phyloP scores from a whole-genome alignment of 2,797 vertebrate genomes.

The Gymnodraco acuticeps region DNA sequence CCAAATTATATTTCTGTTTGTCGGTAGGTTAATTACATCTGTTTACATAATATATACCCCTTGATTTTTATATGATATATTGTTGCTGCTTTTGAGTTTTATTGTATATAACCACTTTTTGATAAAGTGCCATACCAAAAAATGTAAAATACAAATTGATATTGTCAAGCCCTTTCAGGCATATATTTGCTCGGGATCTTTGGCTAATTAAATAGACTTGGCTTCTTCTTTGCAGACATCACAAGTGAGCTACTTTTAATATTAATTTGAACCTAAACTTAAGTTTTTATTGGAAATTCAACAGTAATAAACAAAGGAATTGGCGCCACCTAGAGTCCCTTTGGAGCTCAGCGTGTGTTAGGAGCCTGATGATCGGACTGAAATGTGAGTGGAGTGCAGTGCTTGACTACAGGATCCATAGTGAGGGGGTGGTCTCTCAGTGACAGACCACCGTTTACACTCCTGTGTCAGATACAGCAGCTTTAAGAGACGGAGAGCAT shows the following conservation, averaged over 20 bases:
- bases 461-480: slow-evolving; percentile 51
- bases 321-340: slow-evolving; percentile 36
- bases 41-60: no score
- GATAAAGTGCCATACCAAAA: no score
- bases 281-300: neutral
- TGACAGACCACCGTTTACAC: slow-evolving; percentile 47
- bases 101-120: no score
- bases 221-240: neutral
- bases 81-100: no score
- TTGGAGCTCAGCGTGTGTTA: neutral
- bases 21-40: no score
- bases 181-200: no score
- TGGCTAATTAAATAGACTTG: neutral
- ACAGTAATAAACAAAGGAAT: neutral
- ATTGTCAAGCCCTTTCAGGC: neutral
- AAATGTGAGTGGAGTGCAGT: slow-evolving; percentile 31
- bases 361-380: slow-evolving; percentile 17
- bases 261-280: neutral
- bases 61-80: no score
- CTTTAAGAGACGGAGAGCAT: slow-evolving; percentile 32
- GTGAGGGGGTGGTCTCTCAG: slow-evolving; percentile 46
- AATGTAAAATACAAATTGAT: neutral
- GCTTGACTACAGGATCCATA: slow-evolving; percentile 29
- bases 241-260: neutral
- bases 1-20: no score